Evolutionary conservation across 1,140 invertebrate species (phyloP).

Genomic region (Rhyacophila brunnea): DNA sequence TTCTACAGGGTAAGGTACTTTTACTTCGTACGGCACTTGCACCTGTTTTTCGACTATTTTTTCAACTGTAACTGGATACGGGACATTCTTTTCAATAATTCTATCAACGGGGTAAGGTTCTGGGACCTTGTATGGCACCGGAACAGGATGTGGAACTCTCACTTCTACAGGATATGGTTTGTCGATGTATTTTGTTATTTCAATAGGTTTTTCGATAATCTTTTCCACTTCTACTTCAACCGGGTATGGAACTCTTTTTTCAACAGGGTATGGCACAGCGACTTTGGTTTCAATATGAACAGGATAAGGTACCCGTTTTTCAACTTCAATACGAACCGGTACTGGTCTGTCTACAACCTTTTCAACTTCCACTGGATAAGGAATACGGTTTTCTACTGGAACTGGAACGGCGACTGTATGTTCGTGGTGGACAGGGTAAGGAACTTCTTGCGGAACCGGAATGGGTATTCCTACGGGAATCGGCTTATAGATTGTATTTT

Average conservation of each 20-base stretch:
- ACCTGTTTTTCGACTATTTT: conserved; percentile 56
- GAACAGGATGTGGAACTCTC: conserved; percentile 50
- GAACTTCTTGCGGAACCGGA: too few relatives aligned
- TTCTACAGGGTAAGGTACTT: conserved; percentile 56
- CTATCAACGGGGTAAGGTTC: conserved; percentile 53
- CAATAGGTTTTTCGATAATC: conserved; percentile 58
- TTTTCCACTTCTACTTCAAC: conserved; percentile 55
- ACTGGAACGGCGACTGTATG: conserved; percentile 50
- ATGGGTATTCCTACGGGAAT: too few relatives aligned
- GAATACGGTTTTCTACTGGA: conserved; percentile 54
- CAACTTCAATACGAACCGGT: conserved; percentile 49
- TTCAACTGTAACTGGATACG: conserved; percentile 55
- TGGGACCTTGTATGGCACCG: conserved; percentile 48
- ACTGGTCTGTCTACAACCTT: conserved; percentile 55
- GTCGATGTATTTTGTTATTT: conserved; percentile 57
- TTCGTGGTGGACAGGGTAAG: conserved; percentile 14
- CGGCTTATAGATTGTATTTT: too few relatives aligned
- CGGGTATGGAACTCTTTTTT: conserved; percentile 47
- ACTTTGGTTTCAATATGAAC: conserved; percentile 42
- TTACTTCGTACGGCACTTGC: conserved; percentile 49
- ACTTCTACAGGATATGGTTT: conserved; percentile 55
- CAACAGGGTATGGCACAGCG: conserved; percentile 47
- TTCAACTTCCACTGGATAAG: conserved; percentile 54
- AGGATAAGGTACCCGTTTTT: conserved; percentile 47
- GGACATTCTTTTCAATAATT: conserved; percentile 55